phyloP scores from a whole-genome alignment of 1,140 invertebrate genomes.

The Sitobion miscanthi region DNA sequence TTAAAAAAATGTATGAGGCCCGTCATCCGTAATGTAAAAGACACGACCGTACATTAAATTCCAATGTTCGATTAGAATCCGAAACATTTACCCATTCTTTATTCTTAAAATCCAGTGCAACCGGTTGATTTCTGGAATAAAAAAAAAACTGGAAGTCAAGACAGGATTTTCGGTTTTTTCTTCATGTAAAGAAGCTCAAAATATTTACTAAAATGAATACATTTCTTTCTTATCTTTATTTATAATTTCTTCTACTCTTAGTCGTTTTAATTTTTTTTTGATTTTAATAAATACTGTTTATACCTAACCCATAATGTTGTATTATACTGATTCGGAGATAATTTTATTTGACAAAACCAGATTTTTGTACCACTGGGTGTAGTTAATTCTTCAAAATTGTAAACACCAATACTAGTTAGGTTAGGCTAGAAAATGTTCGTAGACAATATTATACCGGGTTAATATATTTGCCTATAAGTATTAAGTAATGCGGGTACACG shows the following conservation, averaged over 20 bases:
- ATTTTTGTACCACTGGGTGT: background rate
- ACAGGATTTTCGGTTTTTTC: slow-evolving; percentile 42
- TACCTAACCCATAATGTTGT: background rate
- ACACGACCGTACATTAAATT: background rate
- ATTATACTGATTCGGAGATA: background rate
- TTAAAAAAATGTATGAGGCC: background rate
- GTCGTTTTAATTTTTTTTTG: background rate
- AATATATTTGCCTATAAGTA: background rate
- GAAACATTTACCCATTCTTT: slow-evolving; percentile 14
- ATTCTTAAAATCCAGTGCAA: slow-evolving; percentile 39
- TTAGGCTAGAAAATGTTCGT: background rate
- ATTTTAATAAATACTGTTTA: background rate
- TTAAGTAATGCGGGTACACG: background rate
- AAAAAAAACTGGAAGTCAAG: slow-evolving; percentile 32
- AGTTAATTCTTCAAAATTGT: background rate
- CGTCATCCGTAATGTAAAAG: background rate
- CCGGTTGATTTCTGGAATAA: slow-evolving; percentile 34
- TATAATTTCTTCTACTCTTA: background rate
- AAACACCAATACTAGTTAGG: slow-evolving; percentile 18
- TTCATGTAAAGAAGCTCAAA: slow-evolving; percentile 28
- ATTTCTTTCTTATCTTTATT: slow-evolving; percentile 32
- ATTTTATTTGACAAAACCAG: background rate
- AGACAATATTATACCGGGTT: background rate
- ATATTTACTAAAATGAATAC: slow-evolving; percentile 32
- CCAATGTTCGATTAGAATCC: slow-evolving; percentile 36